Base-by-base conservation (phyloP, 2,113 vertebrate genomes). In the Rhabdornis inornatus region DNA sequence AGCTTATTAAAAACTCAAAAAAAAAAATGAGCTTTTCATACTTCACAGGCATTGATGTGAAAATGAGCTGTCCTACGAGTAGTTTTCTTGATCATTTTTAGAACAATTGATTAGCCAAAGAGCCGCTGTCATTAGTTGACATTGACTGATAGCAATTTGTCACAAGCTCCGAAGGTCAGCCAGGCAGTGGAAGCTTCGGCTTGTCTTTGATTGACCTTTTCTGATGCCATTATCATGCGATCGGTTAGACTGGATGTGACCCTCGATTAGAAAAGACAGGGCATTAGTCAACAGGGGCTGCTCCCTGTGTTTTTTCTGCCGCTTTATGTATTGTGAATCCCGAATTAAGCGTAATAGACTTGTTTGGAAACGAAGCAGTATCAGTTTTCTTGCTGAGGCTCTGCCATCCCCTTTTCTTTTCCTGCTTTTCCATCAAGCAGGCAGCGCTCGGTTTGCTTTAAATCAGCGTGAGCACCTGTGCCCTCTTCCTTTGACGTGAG, bases 131-230 rank as follows among this genome's bases (percentile, higher is more conserved):
- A 97, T 98, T 98, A 98, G 98, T 95, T 98, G 98, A 98, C 98
- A 98, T 98, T 98, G 98, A 99, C 98, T 98, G 98, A 98, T 98
- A 98, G 98, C 98, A 98, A 98, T 98, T 98, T 98, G 98, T 98
- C 98, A 98, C 97, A 96, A 98, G 98, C 98, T 97, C 97, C 98
- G 98, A 99, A 99, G 99, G 99, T 99, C 99, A 99, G 97, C 92
- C 97, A 96, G 97, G 96, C 96, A 95, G 97, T 96, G 97, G 97
- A 98, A 98, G 98, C 97, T 97, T 93, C 76, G 70, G 97, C 97
- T 97, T 98, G 98, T 98, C 98, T 98, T 98, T 98, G 97, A 98
- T 97, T 98, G 98, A 98, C 98, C 98, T 98, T 98, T 98, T 95
- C 98, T 97, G 97, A 97, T 98, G 97, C 98, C 94, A 97, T 98